phyloP scores from a whole-genome alignment of 2,797 vertebrate species.

The Hippoglossus hippoglossus region DNA sequence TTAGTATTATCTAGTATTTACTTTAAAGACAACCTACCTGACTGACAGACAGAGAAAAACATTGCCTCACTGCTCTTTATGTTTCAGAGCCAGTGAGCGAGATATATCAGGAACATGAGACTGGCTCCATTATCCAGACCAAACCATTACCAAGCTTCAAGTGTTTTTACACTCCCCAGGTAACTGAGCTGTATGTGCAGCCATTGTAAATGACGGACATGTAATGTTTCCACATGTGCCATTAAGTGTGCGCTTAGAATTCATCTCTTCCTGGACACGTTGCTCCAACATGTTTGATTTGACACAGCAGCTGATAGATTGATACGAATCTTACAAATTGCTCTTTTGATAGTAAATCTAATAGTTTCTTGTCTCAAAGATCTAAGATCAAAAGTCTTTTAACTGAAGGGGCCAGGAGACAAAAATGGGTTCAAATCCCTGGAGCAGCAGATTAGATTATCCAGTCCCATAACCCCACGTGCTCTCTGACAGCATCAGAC shows the following conservation, averaged over 20 bases:
- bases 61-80: slow-evolving; percentile 6
- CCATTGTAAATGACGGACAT: slow-evolving; percentile 40
- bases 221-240: slow-evolving; percentile 26
- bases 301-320: slow-evolving; percentile 41
- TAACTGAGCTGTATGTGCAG: slow-evolving; percentile 34
- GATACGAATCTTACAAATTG: slow-evolving; percentile 61
- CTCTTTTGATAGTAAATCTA: slow-evolving; percentile 59
- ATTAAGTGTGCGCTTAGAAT: slow-evolving; percentile 23
- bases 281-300: slow-evolving; percentile 42
- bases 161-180: slow-evolving; percentile 53
- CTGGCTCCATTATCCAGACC: slow-evolving; percentile 51
- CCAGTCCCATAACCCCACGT: slow-evolving; percentile 35
- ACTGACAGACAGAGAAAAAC: not conserved
- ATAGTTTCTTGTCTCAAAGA: slow-evolving; percentile 55
- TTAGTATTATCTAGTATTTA: too few species aligned
- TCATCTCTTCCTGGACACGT: slow-evolving; percentile 25
- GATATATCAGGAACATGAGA: slow-evolving; percentile 44
- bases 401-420: slow-evolving; percentile 35
- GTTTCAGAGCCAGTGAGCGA: slow-evolving; percentile 32
- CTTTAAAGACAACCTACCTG: too few species aligned
- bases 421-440: slow-evolving; percentile 53
- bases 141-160: slow-evolving; percentile 57
- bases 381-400: slow-evolving; percentile 38
- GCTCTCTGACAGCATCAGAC: slow-evolving; percentile 21
- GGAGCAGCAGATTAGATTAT: slow-evolving; percentile 56